Conservation (phyloP, 2,113 vertebrate species). For the Manacus vitellinus region DNA sequence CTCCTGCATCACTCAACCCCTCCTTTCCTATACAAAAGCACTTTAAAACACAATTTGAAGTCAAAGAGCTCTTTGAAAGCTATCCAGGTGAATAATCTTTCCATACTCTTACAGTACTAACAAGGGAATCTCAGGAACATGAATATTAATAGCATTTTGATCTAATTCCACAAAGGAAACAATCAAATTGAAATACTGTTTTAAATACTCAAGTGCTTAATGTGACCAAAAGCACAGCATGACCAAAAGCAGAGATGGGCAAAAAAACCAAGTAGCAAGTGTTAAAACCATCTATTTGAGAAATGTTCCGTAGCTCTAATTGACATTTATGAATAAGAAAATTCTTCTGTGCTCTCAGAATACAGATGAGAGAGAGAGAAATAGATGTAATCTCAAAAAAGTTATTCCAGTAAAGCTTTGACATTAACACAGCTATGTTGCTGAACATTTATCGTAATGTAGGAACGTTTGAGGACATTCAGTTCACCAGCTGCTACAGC, state of each 20-base stretch:
- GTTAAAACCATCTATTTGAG: neutral
- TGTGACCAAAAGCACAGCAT: neutral
- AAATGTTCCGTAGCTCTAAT: neutral
- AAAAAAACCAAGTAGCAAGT: neutral
- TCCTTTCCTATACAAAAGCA: neutral
- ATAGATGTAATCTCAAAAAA: neutral
- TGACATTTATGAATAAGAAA: neutral
- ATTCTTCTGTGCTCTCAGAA: neutral
- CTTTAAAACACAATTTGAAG: neutral
- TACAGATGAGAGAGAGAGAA: neutral
- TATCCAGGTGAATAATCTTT: neutral
- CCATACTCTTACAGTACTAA: neutral
- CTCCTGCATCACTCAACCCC: neutral
- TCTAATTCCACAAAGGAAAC: neutral
- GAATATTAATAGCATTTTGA: neutral
- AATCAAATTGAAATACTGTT: neutral
- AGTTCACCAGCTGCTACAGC: neutral
- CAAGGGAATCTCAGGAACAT: neutral
- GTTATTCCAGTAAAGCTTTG: neutral
- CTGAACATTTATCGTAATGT: neutral
- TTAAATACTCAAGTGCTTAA: neutral
- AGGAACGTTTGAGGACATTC: neutral
- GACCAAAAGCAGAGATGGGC: neutral
- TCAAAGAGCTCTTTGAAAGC: neutral
- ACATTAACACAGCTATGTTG: neutral